phyloP scores from a whole-genome alignment of 1,140 invertebrate genomes.

The Leucophenga varia region DNA sequence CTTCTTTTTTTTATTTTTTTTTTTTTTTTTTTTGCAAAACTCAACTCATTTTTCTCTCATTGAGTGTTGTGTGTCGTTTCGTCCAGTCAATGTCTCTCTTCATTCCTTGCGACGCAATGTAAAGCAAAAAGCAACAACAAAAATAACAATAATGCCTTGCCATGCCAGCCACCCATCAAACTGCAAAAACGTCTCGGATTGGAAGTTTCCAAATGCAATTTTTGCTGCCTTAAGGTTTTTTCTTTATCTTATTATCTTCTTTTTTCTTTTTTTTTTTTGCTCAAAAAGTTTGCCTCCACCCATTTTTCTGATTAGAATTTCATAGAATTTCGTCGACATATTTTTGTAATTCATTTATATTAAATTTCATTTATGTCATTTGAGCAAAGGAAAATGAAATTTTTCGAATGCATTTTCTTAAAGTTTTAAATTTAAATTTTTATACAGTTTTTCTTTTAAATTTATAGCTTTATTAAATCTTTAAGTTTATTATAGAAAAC shows the following conservation, averaged over 20 bases:
- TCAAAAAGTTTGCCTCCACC: neutral
- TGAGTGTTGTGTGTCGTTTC: slow-evolving; percentile 12
- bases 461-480: too few species aligned
- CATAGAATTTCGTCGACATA: too few species aligned
- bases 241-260: slow-evolving; percentile 18
- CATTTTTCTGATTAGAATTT: neutral
- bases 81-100: neutral
- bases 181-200: slow-evolving; percentile 38
- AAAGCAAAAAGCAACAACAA: too few species aligned
- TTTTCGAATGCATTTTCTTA: too few species aligned
- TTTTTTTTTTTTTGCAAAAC: slow-evolving; percentile 31
- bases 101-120: neutral
- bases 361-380: too few species aligned
- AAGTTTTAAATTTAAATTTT: too few species aligned
- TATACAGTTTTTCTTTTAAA: too few species aligned
- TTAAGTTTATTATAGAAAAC: too few species aligned
- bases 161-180: too few species aligned
- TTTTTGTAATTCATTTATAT: too few species aligned
- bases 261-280: slow-evolving; percentile 12
- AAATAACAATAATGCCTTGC: too few species aligned
- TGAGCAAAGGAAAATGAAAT: too few species aligned
- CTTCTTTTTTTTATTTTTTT: slow-evolving; percentile 9
- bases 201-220: slow-evolving; percentile 54
- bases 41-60: slow-evolving; percentile 30
- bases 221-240: slow-evolving; percentile 47